These are phyloP conservation scores for Drosophila parabipectinata DNA, from an alignment of 1,140 invertebrate species.

Conservation along the genomic window DNA sequence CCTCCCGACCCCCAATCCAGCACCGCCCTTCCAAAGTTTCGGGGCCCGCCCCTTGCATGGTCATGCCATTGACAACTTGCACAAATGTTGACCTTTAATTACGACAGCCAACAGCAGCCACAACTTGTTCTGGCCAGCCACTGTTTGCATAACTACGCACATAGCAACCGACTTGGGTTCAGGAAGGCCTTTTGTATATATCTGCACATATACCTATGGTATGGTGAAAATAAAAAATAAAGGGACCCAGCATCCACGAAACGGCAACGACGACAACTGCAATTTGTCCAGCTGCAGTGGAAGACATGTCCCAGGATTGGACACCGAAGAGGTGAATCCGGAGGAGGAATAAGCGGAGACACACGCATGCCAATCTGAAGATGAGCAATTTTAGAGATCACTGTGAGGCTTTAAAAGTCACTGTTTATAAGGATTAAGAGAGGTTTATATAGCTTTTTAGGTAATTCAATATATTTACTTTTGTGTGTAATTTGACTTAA, in stretches of 20 bases:
- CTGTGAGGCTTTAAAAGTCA: slow-evolving; percentile 15
- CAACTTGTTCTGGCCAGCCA: slow-evolving; percentile 71
- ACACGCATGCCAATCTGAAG: slow-evolving; percentile 49
- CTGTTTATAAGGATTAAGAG: background rate
- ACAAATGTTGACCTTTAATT: slow-evolving; percentile 81
- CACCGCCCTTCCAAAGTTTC: background rate
- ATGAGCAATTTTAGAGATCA: slow-evolving; percentile 29
- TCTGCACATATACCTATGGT: slow-evolving; percentile 36
- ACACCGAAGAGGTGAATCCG: slow-evolving; percentile 11
- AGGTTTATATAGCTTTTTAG: background rate
- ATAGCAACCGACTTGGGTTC: slow-evolving; percentile 47
- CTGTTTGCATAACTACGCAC: slow-evolving; percentile 79
- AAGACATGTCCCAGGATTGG: slow-evolving; percentile 33
- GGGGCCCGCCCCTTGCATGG: slow-evolving; percentile 35
- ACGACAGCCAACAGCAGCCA: slow-evolving; percentile 72
- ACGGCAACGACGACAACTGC: slow-evolving; percentile 72
- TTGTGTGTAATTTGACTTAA: too few relatives aligned
- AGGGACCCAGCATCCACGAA: slow-evolving; percentile 29
- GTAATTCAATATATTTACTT: background rate
- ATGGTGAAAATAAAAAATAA: background rate
- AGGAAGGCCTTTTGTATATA: slow-evolving; percentile 35
- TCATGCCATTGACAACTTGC: slow-evolving; percentile 73
- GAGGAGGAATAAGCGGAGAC: slow-evolving; percentile 15
- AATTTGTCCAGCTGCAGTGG: slow-evolving; percentile 76
- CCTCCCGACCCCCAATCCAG: slow-evolving; percentile 1